phyloP scores from a whole-genome alignment of 2,888 invertebrate genomes.

The Hofmannophila pseudospretella region DNA sequence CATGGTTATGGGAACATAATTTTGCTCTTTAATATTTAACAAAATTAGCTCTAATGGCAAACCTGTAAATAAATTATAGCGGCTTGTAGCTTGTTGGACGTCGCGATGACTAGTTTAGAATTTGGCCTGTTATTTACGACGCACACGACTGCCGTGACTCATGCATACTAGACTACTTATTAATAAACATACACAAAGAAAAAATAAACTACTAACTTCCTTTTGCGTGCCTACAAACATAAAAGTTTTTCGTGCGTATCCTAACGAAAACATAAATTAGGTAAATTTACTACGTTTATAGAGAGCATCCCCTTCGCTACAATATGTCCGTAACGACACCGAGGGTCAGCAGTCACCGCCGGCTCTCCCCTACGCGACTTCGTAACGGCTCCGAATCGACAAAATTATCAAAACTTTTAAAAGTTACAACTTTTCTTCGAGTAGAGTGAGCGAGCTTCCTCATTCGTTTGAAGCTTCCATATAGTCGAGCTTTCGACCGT shows the following conservation, averaged over 20 bases:
- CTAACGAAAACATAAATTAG: constrained; percentile 74
- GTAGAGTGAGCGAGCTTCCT: constrained; percentile 50
- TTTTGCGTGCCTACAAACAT: constrained; percentile 70
- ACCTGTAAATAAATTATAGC: constrained; percentile 25
- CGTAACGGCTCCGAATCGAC: constrained; percentile 53
- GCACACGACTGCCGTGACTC: constrained; percentile 50
- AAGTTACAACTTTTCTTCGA: constrained; percentile 69
- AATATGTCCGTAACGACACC: constrained; percentile 68
- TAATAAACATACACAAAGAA: constrained; percentile 58
- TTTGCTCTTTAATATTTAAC: constrained; percentile 25
- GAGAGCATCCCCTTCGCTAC: constrained; percentile 72
- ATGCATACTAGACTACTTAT: constrained; percentile 52
- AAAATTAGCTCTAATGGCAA: constrained; percentile 15
- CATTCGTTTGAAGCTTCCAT: constrained; percentile 49
- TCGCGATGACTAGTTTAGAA: constrained; percentile 47
- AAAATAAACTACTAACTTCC: constrained; percentile 65
- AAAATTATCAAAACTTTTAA: constrained; percentile 74
- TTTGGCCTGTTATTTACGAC: constrained; percentile 49
- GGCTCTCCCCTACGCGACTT: constrained; percentile 59
- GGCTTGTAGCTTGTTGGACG: constrained; percentile 33
- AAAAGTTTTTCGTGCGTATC: constrained; percentile 74
- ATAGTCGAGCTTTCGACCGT: constrained; percentile 28
- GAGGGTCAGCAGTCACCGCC: constrained; percentile 61
- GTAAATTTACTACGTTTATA: constrained; percentile 67
- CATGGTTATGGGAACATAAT: constrained; percentile 5